Base-by-base conservation (phyloP, 2,113 vertebrate genomes). In the Oreamnos americanus region DNA sequence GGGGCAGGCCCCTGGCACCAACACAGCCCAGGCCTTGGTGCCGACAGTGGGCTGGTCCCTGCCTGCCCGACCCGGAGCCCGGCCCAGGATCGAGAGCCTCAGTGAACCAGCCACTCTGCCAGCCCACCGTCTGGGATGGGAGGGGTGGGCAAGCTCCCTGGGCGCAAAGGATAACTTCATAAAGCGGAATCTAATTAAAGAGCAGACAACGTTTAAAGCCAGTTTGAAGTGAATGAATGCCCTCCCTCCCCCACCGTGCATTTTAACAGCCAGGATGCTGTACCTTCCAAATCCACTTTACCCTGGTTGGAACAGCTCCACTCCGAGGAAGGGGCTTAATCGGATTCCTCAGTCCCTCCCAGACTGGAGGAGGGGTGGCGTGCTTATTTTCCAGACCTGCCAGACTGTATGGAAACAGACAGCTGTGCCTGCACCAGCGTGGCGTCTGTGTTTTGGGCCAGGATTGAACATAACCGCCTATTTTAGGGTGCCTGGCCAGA, bases 321-420 rank as follows among this genome's bases (percentile, higher is more conserved):
- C 57, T n/a, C 90, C 33, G 0, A 6, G 91, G 71, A 94, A 74
- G 93, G 6, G 86, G 82, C 91, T 83, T 97, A 97, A 98, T 96
- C 89, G 0, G 86, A 91, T 98, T 84, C 92, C 83, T 33, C 87
- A 1, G 16, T 13, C 39, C 55, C 88, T 71, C 83, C 45, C 64
- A 1, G 96, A 74, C 95, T n/a, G 96, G 87, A 76, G 1, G 60
- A 39, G 23, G 57, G 92, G 78, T 5, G 79, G 81, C 0, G 26
- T 97, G 98, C 96, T 97, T 96, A 86, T 90, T 87, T 62, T 97
- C 96, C 93, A 97, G 97, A 88, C 97, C 62, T 0, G 82, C 90
- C n/a, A 88, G 96, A 87, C 96, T 30, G 89, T 74, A 97, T 96
- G 95, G 33, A 96, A 94, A 94, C 93, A 86, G 98, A 96, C 97